Conservation (phyloP, 2,888 invertebrate genomes). For the Agriopis aurantiaria region DNA sequence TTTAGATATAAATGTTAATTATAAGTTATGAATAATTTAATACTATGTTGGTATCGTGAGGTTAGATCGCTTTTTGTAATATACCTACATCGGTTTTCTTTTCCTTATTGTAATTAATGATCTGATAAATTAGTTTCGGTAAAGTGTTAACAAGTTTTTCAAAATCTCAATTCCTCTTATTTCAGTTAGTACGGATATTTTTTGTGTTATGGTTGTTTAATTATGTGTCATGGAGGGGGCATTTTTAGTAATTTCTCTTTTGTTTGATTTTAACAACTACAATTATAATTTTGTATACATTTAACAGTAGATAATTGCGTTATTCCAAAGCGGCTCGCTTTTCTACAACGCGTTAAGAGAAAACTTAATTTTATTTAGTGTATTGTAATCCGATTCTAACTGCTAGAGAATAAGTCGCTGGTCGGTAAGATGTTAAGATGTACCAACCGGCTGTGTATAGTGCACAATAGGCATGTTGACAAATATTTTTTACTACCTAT, state of each 20-base stretch:
- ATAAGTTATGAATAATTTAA: conserved; percentile 31
- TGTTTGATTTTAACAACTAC: not conserved
- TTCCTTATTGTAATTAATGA: conserved; percentile 14
- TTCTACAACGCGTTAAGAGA: not conserved
- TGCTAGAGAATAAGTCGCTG: conserved; percentile 17
- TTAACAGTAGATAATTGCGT: not conserved
- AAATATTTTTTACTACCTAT: no score
- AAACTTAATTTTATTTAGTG: not conserved
- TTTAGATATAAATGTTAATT: conserved; percentile 33
- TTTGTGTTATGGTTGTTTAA: conserved; percentile 3
- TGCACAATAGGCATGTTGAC: not conserved
- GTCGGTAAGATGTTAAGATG: conserved; percentile 1
- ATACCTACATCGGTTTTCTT: not conserved
- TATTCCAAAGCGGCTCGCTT: not conserved
- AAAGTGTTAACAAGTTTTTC: conserved; percentile 2
- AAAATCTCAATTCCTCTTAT: conserved; percentile 16
- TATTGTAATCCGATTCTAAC: conserved; percentile 5
- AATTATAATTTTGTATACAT: not conserved
- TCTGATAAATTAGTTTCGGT: conserved; percentile 24
- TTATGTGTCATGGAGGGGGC: not conserved
- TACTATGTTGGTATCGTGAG: conserved; percentile 40
- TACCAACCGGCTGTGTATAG: conserved; percentile 1
- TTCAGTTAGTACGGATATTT: not conserved
- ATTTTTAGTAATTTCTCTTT: not conserved
- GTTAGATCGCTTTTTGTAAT: conserved; percentile 32